Evolutionary conservation across 2,797 vertebrate species (phyloP), one percentile per base, ranked within the genome.

Genomic region (Protosalanx chinensis): DNA sequence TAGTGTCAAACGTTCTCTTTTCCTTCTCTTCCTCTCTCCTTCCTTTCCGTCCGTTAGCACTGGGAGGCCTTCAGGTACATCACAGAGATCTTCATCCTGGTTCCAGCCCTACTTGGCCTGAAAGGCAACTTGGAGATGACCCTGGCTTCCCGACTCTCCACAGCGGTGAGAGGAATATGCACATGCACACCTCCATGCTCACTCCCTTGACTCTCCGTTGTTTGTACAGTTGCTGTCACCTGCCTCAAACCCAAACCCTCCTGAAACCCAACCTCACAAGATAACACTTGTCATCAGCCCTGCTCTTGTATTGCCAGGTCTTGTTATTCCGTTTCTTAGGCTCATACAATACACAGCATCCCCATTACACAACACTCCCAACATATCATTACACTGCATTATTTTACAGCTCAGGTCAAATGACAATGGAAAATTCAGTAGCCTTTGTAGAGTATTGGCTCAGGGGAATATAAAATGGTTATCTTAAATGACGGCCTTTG

Each of bases 121-220:
- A 99, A 98, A 88, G 97, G 97, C 29, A 99, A 98, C 86, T 92
- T 99, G 86, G 97, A 99, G 92, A 99, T 99, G 97, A 99, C 97
- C 0, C 87, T 99, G 84, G 97, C 97, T 23, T 98, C 97, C 6
- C 92, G 97, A 64, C 90, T 98, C 10, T 98, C 96, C 51, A 99
- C 97, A 29, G 97, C 97, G 73, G 97, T 98, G 84, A 95, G 94
- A 73, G 3, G 23, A 8, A 78, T 13, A 56, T 29, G 29, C 58
- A 70, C 62, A 59, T n/a, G 35, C 70, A 64, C 32, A 58, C 61
- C 13, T 30, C 32, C 57, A 53, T 58, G 37, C 1, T 41, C 13
- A 53, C 56, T 20, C 32, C n/a, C 12, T 35, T 56, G 2, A 53
- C 8, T 51, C 67, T 20, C 10, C n/a, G 15, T 57, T 56, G 18